Percentiles rank a stretch among this genome's conserved stretches.
These are phyloP conservation scores for Monopis laevigella DNA, from an alignment of 2,888 invertebrate species.

Conservation along the genomic window DNA sequence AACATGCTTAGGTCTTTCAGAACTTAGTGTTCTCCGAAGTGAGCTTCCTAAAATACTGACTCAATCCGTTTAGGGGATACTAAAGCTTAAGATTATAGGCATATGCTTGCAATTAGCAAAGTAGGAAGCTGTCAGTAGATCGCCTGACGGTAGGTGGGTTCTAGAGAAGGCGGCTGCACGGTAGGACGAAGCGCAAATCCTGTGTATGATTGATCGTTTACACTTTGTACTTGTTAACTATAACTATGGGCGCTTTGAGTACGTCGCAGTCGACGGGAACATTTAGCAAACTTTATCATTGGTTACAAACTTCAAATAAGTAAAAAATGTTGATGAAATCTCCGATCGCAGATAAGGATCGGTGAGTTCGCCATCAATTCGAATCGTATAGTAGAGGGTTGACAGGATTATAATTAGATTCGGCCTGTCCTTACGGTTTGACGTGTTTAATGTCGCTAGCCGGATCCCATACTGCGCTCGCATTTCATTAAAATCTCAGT, in stretches of 20 bases:
- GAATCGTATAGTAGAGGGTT: constrained; percentile 56
- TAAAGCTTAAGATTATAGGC: constrained; percentile 28
- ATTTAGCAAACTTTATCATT: too few species aligned
- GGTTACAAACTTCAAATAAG: too few species aligned
- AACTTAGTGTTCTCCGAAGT: constrained; percentile 8
- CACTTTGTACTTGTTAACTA: constrained; percentile 16
- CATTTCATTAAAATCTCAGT: constrained; percentile 59
- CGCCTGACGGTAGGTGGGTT: constrained; percentile 24
- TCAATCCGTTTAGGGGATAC: constrained; percentile 23
- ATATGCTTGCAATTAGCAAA: constrained; percentile 31
- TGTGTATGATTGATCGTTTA: constrained; percentile 28
- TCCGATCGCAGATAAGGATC: constrained; percentile 50
- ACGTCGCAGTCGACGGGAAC: too few species aligned
- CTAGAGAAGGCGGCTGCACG: constrained; percentile 53
- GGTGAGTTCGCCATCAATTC: constrained; percentile 59
- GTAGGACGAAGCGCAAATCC: constrained; percentile 56
- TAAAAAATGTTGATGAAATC: constrained; percentile 2
- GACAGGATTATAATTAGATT: constrained; percentile 68
- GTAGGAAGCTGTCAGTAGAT: not conserved
- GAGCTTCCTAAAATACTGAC: constrained; percentile 56
- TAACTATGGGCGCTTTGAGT: too few species aligned
- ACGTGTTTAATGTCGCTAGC: constrained; percentile 65
- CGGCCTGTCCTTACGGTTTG: constrained; percentile 59
- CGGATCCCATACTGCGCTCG: constrained; percentile 64
- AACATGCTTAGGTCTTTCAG: constrained; percentile 7